Conservation (phyloP, 2,797 vertebrate species). For the Hephaestus fuliginosus region DNA sequence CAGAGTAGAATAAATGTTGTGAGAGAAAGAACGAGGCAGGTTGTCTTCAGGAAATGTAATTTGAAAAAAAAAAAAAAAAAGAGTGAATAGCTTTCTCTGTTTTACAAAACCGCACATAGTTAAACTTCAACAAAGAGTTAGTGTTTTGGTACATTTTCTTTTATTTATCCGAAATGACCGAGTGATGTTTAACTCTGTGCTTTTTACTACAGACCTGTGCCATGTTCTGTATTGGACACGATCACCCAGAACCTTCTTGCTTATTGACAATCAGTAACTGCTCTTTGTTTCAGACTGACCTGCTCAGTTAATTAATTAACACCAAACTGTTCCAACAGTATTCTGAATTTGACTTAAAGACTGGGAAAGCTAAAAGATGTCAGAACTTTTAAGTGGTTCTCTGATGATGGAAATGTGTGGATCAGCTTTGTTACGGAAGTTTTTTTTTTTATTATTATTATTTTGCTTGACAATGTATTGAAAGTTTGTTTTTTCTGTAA, state of each 20-base stretch:
- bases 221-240: conserved; percentile 35
- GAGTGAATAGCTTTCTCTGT: conserved; percentile 52
- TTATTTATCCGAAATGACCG: conserved; percentile 68
- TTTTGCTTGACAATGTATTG: conserved; percentile 70
- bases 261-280: conserved; percentile 80
- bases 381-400: conserved; percentile 17
- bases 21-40: conserved; percentile 44
- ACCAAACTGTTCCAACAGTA: conserved; percentile 61
- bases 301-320: conserved; percentile 35
- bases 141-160: conserved; percentile 68
- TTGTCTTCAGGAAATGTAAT: conserved; percentile 58
- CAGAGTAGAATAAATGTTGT: conserved; percentile 30
- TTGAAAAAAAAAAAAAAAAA: conserved; percentile 1
- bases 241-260: conserved; percentile 49
- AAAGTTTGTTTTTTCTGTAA: conserved; percentile 51
- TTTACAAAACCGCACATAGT: conserved; percentile 40
- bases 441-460: conserved; percentile 16
- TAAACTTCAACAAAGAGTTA: conserved; percentile 50
- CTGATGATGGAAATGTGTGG: conserved; percentile 48
- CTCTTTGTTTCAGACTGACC: conserved; percentile 43
- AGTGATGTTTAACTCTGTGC: conserved; percentile 37
- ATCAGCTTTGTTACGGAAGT: conserved; percentile 48
- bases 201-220: conserved; percentile 44
- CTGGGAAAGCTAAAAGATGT: conserved; percentile 26
- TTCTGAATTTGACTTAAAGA: conserved; percentile 51